These are phyloP conservation scores for Actinia tenebrosa DNA, from an alignment of 64 coral and sea anemone genomes.

Conservation along the genomic window DNA sequence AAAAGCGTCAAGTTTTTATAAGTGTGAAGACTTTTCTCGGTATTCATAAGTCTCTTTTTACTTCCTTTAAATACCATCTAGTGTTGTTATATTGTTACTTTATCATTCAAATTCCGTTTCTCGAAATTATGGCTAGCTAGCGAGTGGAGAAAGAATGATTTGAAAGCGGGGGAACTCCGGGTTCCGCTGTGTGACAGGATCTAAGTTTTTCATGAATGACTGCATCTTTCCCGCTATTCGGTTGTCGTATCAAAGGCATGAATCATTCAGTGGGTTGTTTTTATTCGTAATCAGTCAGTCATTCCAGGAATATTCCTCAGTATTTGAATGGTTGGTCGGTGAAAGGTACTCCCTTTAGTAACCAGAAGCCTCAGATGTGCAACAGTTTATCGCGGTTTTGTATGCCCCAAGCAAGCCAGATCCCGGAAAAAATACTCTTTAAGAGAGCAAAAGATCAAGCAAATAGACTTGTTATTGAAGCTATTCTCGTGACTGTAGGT, in stretches of 20 bases:
- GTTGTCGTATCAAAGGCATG: not conserved
- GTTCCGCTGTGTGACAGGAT: not conserved
- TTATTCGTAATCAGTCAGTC: not conserved
- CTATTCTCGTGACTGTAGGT: not conserved
- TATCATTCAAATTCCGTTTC: not conserved
- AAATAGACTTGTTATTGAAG: not conserved
- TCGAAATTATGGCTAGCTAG: not conserved
- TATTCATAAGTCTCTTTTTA: too few species aligned
- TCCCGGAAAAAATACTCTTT: conserved; percentile 12
- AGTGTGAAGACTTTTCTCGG: too few species aligned
- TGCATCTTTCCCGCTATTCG: not conserved
- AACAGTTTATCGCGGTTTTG: not conserved
- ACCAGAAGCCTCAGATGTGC: not conserved
- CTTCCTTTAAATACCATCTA: too few species aligned
- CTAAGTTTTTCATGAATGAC: not conserved
- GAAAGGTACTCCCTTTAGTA: not conserved
- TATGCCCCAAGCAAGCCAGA: not conserved
- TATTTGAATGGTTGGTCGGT: not conserved
- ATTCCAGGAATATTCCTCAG: not conserved
- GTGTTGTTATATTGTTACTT: too few species aligned
- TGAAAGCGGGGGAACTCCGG: not conserved
- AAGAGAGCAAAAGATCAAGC: not conserved
- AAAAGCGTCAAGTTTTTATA: too few species aligned
- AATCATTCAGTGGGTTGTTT: not conserved
- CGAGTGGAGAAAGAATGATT: not conserved